Evolutionary conservation across 2,888 invertebrate genomes (phyloP).

Genomic region (Pseudoips prasinana): DNA sequence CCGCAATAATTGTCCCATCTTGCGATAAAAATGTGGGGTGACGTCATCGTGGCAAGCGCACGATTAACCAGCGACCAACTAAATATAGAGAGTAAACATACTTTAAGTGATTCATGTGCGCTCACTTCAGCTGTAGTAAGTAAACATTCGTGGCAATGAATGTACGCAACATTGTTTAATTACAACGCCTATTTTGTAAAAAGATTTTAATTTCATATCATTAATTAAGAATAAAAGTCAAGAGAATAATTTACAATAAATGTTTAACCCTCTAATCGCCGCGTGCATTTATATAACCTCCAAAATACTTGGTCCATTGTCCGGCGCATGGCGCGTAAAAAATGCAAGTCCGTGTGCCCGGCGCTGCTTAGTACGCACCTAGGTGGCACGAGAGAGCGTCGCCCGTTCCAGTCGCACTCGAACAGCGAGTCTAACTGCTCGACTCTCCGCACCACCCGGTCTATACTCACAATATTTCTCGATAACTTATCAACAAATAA

Average conservation of each 20-base stretch:
- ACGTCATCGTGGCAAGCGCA: constrained; percentile 64
- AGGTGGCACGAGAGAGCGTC: constrained; percentile 23
- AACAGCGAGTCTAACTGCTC: constrained; percentile 53
- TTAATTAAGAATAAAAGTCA: too few species aligned
- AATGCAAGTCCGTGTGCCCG: constrained; percentile 58
- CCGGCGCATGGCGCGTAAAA: constrained; percentile 62
- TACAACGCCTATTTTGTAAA: constrained; percentile 5
- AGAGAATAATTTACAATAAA: too few species aligned
- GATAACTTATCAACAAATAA: constrained; percentile 76
- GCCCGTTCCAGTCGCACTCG: constrained; percentile 54
- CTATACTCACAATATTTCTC: constrained; percentile 39
- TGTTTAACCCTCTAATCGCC: constrained; percentile 18
- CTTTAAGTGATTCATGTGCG: constrained; percentile 61
- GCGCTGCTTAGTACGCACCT: constrained; percentile 31
- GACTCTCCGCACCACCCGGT: constrained; percentile 38
- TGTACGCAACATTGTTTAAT: constrained; percentile 14
- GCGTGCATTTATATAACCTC: constrained; percentile 68
- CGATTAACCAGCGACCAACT: constrained; percentile 50
- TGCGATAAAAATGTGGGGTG: constrained; percentile 50
- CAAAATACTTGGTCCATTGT: constrained; percentile 61
- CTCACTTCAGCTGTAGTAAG: constrained; percentile 46
- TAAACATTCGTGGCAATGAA: constrained; percentile 43
- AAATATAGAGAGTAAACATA: constrained; percentile 69
- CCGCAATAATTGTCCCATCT: constrained; percentile 53
- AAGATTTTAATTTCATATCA: too few species aligned